Conservation (phyloP, 2,888 invertebrate species). For the Cristatella mucedo region DNA sequence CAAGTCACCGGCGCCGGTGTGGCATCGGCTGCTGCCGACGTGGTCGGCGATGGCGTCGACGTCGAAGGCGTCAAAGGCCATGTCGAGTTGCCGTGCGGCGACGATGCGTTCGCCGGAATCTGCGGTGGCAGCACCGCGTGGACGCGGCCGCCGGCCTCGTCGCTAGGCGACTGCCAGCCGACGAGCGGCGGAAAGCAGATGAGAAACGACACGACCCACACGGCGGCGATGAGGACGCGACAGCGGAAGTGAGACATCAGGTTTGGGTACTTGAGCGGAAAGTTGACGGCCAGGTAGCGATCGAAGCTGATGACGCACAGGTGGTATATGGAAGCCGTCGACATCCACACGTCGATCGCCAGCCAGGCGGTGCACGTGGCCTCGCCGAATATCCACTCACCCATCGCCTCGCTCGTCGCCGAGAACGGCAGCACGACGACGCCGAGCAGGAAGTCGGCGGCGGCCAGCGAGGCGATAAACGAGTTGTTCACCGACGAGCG, state of each 20-base stretch:
- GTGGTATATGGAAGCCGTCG: constrained; percentile 89
- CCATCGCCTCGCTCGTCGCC: constrained; percentile 64
- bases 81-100: too few relatives aligned
- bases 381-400: constrained; percentile 78
- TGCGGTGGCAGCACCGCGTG: not conserved
- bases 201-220: constrained; percentile 87
- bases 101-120: too few relatives aligned
- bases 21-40: not conserved
- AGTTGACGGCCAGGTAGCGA: constrained; percentile 79
- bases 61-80: too few relatives aligned
- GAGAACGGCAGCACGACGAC: constrained; percentile 87
- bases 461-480: constrained; percentile 88
- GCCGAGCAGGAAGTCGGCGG: constrained; percentile 88
- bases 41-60: too few relatives aligned
- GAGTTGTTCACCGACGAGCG: constrained; percentile 78
- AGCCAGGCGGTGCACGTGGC: constrained; percentile 92
- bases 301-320: constrained; percentile 83
- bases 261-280: constrained; percentile 84
- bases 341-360: constrained; percentile 95
- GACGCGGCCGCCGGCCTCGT: constrained; percentile 17
- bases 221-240: constrained; percentile 67
- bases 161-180: constrained; percentile 85
- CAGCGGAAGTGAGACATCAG: constrained; percentile 65
- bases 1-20: not conserved
- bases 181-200: constrained; percentile 91